Conservation (phyloP, 2,888 invertebrate species). For the Boloria selene region DNA sequence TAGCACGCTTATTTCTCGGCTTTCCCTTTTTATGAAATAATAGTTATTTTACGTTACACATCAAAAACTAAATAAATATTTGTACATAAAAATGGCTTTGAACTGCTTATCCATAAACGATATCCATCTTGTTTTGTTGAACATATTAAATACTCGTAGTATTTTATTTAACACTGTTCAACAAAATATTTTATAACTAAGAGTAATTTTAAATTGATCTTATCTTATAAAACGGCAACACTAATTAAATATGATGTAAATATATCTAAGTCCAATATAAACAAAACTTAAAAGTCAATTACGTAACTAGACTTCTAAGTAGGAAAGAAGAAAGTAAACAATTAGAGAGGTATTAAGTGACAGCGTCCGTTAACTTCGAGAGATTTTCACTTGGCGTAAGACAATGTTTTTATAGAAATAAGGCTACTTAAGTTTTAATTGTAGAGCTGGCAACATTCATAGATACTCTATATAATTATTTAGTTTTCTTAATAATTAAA, state of each 20-base stretch:
- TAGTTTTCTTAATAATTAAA: no score
- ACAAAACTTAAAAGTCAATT: conserved; percentile 19
- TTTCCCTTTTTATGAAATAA: no score
- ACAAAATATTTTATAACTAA: background rate
- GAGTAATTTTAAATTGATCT: background rate
- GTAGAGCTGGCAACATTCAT: background rate
- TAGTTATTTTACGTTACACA: no score
- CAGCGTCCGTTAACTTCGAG: conserved; percentile 26
- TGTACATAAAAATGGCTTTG: no score
- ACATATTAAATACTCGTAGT: no score
- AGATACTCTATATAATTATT: no score
- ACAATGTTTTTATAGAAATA: conserved; percentile 18
- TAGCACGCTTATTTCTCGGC: no score
- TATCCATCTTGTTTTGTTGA: no score
- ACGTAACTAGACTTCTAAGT: conserved; percentile 22
- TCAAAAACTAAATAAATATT: no score
- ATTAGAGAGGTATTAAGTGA: conserved; percentile 31
- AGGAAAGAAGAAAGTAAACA: conserved; percentile 27
- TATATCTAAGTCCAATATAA: conserved; percentile 5
- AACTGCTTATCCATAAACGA: no score
- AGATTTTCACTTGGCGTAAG: conserved; percentile 21
- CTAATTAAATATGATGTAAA: background rate
- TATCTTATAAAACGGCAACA: background rate
- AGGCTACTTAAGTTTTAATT: background rate
- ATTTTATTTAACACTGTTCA: no score